Base-by-base conservation (phyloP, 1,140 invertebrate genomes). In the Antheraea pernyi region DNA sequence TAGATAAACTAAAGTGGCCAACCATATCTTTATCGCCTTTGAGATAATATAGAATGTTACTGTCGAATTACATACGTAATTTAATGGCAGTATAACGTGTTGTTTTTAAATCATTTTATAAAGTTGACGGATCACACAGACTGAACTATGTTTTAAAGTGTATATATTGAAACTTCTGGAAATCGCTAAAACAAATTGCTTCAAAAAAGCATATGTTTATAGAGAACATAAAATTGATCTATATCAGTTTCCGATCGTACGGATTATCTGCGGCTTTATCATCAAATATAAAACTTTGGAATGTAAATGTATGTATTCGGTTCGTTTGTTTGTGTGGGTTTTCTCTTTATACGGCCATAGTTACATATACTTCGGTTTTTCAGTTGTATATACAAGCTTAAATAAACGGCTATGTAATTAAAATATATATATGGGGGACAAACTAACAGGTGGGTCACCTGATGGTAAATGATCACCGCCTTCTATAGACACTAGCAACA, bases 171-270 rank as follows among this genome's bases (percentile, higher is more conserved):
- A 42, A 16, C 46, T 53, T 53, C 61, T 58, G 67, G 42, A 46
- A 19, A 68, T 67, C 64, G 70, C 61, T 68, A 59, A 53, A 71
- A 70, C 68, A 39, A 64, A 73, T 69, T 72, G 71, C 68, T 72
- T 69, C 61, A 63, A 63, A 66, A 59, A 68, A 70, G 48, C 58
- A 64, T 67, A 70, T 65, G 68, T 70, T 72, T 72, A 65, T 69
- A 59, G 62, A 68, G 53, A 65, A 65, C n/a, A 68, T 67, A 58
- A 70, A 65, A 71, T 42, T 72, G 68, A 69, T 30, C 1, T 37
- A 30, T 63, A 37, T 69, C 65, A 65, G 67, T 30, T 67, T 67
- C 68, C 42, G 39, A 65, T 53, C 16, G 46, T 53, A 53, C n/a
- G n/a, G n/a, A 11, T 53, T n/a, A 53, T 53, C 46, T 53, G 0